These are phyloP conservation scores for Akabosia matsudoensis DNA, from an alignment of 1,140 invertebrate genomes.

Conservation along the genomic window DNA sequence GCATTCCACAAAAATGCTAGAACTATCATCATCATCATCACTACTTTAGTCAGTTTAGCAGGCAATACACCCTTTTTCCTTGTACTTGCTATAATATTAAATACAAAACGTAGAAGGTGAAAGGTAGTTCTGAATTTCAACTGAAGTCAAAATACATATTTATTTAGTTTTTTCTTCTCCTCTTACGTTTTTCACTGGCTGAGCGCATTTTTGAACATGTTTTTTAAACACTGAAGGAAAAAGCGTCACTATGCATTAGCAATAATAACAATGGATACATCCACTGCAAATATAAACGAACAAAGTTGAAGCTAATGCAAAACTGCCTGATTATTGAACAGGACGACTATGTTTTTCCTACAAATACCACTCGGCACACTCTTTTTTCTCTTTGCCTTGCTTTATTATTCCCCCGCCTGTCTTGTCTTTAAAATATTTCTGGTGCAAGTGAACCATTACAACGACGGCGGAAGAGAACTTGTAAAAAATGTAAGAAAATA, in stretches of 20 bases:
- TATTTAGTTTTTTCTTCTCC: conserved; percentile 5
- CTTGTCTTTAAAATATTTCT: not conserved
- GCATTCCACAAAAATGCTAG: not conserved
- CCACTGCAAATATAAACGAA: not conserved
- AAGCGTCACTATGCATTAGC: not conserved
- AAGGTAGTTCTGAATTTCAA: not conserved
- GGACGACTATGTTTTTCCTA: not conserved
- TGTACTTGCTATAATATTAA: too few relatives aligned
- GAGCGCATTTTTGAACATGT: not conserved
- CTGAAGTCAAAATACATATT: not conserved
- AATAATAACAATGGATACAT: conserved; percentile 11
- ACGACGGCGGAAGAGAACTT: not conserved
- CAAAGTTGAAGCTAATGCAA: too few relatives aligned
- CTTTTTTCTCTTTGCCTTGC: not conserved
- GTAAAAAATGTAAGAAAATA: not conserved
- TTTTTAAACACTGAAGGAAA: not conserved
- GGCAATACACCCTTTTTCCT: too few relatives aligned
- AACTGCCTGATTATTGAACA: not conserved
- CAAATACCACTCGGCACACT: not conserved
- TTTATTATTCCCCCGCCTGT: not conserved
- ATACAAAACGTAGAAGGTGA: too few relatives aligned
- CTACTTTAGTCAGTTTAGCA: too few relatives aligned
- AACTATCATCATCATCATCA: not conserved
- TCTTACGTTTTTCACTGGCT: not conserved
- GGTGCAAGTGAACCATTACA: not conserved